Base-by-base conservation (phyloP, 2,113 vertebrate species). In the Lophius piscatorius region DNA sequence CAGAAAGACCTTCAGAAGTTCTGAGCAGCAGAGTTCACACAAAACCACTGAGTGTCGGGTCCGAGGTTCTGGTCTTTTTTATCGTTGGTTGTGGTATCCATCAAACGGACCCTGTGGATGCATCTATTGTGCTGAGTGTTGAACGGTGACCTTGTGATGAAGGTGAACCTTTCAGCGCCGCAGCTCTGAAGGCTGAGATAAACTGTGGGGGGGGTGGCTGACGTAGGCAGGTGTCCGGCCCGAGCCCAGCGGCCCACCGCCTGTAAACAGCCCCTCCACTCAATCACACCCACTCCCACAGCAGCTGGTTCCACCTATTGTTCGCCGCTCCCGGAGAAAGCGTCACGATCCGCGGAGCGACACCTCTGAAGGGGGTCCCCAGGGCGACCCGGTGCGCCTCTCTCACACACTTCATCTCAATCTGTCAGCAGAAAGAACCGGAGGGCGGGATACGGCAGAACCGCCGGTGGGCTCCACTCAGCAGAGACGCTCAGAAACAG, bases 281-380 rank as follows among this genome's bases (percentile, higher is more conserved):
- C 62, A 76, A 60, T 85, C 76, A 73, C 78, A 48, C 28, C 28
- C 51, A 63, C 63, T 77, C 74, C 71, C 48, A n/a, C 65, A 80
- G 81, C 88, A 90, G 85, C 88, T 90, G 89, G 89, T 90, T 91
- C 88, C 89, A 41, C 67, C 79, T 64, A 90, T 90, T 91, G 90
- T 91, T 90, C 70, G 36, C n/a, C 0, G 31, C 64, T 54, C 44
- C 64, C 28, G 58, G 68, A 63, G 73, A 78, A 63, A 66, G 47
- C 72, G 66, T 83, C 86, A 88, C 16, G 5, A 24, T 44, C 65
- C 41, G 17, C 55, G 35, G 48, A 18, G 56, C 56, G 79, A 84
- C 83, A 85, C 87, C 78, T 86, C 68, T 79, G 76, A 65, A 67
- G 77, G 76, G 75, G 66, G 82, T 81, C 87, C 70, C 72, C 48